These are phyloP conservation scores for Theristicus caerulescens DNA, from an alignment of 2,113 vertebrate genomes.

Conservation along the genomic window DNA sequence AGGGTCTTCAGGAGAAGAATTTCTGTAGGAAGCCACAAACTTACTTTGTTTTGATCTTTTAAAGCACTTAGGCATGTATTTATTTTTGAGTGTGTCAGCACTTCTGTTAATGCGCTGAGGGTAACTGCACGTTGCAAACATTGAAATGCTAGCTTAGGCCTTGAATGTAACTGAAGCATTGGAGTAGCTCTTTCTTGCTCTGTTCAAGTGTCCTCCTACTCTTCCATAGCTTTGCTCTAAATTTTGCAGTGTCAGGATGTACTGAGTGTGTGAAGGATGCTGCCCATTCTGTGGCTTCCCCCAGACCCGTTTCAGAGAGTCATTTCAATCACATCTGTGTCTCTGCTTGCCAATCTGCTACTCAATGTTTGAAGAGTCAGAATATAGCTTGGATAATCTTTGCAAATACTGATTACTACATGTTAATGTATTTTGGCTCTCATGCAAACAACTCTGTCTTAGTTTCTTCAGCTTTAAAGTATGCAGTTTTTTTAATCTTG, in stretches of 20 bases:
- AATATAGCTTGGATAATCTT: background rate
- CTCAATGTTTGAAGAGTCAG: background rate
- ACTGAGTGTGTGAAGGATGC: background rate
- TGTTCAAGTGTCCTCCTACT: background rate
- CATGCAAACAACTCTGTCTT: background rate
- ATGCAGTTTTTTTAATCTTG: background rate
- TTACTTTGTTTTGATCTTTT: background rate
- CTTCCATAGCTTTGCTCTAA: background rate
- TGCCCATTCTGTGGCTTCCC: background rate
- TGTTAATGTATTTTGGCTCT: background rate
- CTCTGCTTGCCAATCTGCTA: background rate
- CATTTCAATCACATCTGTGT: background rate
- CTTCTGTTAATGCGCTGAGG: background rate
- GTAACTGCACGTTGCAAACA: background rate
- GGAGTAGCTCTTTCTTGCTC: background rate
- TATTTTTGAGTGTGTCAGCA: background rate
- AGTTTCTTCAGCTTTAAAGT: background rate
- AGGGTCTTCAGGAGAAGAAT: background rate
- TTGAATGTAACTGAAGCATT: background rate
- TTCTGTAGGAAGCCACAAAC: background rate
- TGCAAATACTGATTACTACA: background rate
- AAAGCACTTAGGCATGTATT: background rate
- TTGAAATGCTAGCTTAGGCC: background rate
- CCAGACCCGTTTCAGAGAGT: background rate
- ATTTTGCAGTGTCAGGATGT: background rate